Evolutionary conservation across 2,797 vertebrate species (phyloP).

Genomic region (Malurus splendens): DNA sequence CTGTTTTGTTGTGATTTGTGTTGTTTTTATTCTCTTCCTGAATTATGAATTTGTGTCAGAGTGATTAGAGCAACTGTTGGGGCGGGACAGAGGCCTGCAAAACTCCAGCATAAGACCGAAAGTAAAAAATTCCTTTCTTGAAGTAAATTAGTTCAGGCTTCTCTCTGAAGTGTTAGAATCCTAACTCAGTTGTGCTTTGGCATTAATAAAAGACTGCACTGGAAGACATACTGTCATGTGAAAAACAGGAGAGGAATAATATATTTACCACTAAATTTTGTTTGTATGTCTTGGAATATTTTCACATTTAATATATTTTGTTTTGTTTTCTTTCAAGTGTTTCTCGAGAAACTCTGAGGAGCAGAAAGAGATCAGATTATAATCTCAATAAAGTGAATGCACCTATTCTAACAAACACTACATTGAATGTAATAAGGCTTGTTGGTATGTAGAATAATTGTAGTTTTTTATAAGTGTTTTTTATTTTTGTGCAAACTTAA

Average conservation of each 20-base stretch:
- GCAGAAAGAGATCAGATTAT: slow-evolving; percentile 93
- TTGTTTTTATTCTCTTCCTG: not conserved
- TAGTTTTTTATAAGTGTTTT: not conserved
- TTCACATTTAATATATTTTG: not conserved
- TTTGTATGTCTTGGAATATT: not conserved
- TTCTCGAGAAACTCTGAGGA: slow-evolving; percentile 89
- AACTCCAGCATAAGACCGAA: not conserved
- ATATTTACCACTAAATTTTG: not conserved
- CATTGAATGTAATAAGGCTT: slow-evolving; percentile 94
- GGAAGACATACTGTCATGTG: not conserved
- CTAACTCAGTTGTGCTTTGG: not conserved
- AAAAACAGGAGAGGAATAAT: not conserved
- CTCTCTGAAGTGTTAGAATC: not conserved
- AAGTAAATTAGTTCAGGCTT: not conserved
- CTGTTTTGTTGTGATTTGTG: not conserved
- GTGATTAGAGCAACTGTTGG: not conserved
- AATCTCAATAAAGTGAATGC: slow-evolving; percentile 91
- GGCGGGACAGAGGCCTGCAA: not conserved
- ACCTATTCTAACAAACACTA: slow-evolving; percentile 97
- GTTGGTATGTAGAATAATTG: slow-evolving; percentile 82
- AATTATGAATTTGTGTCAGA: not conserved
- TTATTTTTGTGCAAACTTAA: not conserved
- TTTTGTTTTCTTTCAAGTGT: slow-evolving; percentile 70
- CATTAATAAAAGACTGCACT: not conserved
- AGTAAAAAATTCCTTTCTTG: not conserved